phyloP scores from a whole-genome alignment of 2,113 vertebrate genomes.

The Chiloscyllium plagiosum region DNA sequence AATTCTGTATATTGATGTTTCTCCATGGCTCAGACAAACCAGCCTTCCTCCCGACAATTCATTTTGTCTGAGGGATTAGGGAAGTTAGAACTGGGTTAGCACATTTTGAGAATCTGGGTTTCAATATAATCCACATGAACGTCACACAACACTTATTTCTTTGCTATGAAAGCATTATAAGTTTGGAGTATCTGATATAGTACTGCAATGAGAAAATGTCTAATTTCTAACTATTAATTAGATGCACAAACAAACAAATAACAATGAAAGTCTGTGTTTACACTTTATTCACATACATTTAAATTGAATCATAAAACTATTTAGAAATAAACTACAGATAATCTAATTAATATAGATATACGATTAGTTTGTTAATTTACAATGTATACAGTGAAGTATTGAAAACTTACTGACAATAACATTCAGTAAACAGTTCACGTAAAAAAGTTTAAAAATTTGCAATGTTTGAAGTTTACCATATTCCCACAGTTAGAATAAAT shows the following conservation, averaged over 20 bases:
- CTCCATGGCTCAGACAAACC: background rate
- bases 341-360: background rate
- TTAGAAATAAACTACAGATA: slow-evolving; percentile 13
- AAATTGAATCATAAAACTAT: background rate
- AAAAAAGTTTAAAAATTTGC: slow-evolving; percentile 34
- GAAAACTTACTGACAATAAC: slow-evolving; percentile 31
- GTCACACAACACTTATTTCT: background rate
- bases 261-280: background rate
- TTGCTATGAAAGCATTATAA: no score
- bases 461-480: slow-evolving; percentile 9
- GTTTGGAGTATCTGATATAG: background rate
- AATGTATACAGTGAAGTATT: slow-evolving; percentile 19
- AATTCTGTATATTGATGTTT: background rate
- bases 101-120: background rate
- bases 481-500: slow-evolving; percentile 20
- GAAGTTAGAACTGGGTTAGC: background rate
- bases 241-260: background rate
- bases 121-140: background rate
- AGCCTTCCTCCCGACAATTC: background rate
- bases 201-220: background rate
- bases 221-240: background rate
- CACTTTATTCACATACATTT: slow-evolving; percentile 30
- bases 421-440: slow-evolving; percentile 29
- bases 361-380: slow-evolving; percentile 13
- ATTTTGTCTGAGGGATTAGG: background rate